phyloP scores from a whole-genome alignment of 1,140 invertebrate genomes.

The Pseudomyrmex concolor region DNA sequence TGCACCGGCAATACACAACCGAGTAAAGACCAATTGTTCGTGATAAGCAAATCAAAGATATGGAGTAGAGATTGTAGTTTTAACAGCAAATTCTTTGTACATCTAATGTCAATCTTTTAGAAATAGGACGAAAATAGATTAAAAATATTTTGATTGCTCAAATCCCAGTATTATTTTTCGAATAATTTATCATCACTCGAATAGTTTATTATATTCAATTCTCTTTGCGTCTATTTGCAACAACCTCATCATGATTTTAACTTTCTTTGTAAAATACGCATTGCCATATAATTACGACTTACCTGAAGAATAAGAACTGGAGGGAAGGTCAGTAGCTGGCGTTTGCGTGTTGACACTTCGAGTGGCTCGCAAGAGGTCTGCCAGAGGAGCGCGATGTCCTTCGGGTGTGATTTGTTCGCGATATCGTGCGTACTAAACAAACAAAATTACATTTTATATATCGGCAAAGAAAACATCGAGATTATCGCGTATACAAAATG shows the following conservation, averaged over 20 bases:
- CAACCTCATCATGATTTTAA: background rate
- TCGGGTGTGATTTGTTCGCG: slow-evolving; percentile 89
- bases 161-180: background rate
- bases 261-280: background rate
- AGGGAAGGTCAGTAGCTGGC: slow-evolving; percentile 87
- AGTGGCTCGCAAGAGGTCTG: slow-evolving; percentile 89
- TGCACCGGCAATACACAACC: slow-evolving; percentile 7
- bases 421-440: slow-evolving; percentile 82
- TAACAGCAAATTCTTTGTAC: too few species aligned
- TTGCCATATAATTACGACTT: slow-evolving; percentile 59
- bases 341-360: slow-evolving; percentile 94
- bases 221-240: slow-evolving; percentile 10
- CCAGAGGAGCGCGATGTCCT: slow-evolving; percentile 92
- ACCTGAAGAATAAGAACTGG: slow-evolving; percentile 87
- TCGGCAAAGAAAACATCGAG: background rate
- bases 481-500: background rate
- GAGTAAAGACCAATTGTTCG: slow-evolving; percentile 28
- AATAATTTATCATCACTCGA: background rate
- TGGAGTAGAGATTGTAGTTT: background rate
- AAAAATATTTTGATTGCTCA: background rate
- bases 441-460: background rate
- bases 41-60: background rate
- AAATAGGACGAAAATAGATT: slow-evolving; percentile 12
- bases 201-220: background rate
- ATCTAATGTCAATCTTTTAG: background rate